These are phyloP conservation scores for Pachypeltis micranthus DNA, from an alignment of 1,140 invertebrate species.

Conservation along the genomic window DNA sequence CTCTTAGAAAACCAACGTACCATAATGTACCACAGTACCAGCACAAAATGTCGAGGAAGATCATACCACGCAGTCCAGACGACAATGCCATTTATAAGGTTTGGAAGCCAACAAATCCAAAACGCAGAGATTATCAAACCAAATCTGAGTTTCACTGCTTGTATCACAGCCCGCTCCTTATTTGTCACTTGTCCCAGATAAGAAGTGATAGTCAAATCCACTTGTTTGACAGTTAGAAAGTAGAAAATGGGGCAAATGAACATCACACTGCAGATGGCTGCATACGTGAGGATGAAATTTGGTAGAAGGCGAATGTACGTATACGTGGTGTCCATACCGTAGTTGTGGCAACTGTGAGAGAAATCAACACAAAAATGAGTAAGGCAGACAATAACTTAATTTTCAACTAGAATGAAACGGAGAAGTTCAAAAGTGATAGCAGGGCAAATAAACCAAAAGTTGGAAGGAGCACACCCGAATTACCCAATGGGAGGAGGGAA, in stretches of 20 bases:
- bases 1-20: too few relatives aligned
- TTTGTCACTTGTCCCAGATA: constrained; percentile 40
- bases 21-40: constrained; percentile 67
- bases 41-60: constrained; percentile 51
- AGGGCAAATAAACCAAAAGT: too few relatives aligned
- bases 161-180: constrained; percentile 55
- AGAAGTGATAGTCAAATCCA: constrained; percentile 45
- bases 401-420: too few relatives aligned
- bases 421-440: too few relatives aligned
- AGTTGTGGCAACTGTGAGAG: constrained; percentile 56
- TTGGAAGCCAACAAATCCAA: constrained; percentile 70
- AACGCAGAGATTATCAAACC: constrained; percentile 61
- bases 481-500: too few relatives aligned
- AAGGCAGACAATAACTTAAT: too few relatives aligned
- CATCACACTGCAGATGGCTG: constrained; percentile 61
- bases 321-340: constrained; percentile 40
- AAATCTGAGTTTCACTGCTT: constrained; percentile 58
- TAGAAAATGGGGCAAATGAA: constrained; percentile 62
- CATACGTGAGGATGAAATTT: constrained; percentile 62
- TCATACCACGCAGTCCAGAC: constrained; percentile 64
- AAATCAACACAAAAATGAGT: too few relatives aligned
- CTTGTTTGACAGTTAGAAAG: constrained; percentile 45
- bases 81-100: constrained; percentile 60
- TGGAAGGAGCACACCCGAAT: too few relatives aligned
- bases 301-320: constrained; percentile 47